These are phyloP conservation scores for Homarus americanus DNA, from an alignment of 1,140 invertebrate species.

Conservation along the genomic window DNA sequence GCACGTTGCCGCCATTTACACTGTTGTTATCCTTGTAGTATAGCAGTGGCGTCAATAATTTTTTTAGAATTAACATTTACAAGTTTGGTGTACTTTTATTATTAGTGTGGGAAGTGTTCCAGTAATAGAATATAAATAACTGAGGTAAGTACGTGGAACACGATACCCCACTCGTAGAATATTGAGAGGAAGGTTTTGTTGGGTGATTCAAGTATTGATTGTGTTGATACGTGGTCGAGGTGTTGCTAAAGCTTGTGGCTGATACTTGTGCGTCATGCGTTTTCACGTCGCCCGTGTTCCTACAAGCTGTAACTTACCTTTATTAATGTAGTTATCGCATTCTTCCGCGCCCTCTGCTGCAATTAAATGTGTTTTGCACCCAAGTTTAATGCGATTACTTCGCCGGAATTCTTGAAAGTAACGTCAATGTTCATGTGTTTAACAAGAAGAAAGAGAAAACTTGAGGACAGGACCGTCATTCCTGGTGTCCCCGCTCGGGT, in stretches of 20 bases:
- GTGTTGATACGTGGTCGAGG: neutral
- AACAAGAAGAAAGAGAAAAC: conserved; percentile 22
- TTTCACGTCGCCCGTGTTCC: neutral
- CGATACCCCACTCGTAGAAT: too few species aligned
- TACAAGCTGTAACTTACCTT: conserved; percentile 38
- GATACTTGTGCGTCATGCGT: neutral
- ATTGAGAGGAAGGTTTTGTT: neutral
- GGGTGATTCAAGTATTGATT: neutral
- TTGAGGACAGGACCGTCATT: neutral
- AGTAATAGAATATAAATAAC: neutral
- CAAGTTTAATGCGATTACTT: conserved; percentile 65
- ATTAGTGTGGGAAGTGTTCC: too few species aligned
- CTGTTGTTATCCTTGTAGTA: neutral
- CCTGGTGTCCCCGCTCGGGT: neutral
- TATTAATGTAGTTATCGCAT: conserved; percentile 62
- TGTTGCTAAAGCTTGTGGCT: neutral
- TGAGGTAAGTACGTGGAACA: neutral
- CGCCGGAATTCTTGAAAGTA: conserved; percentile 57
- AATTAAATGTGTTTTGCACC: conserved; percentile 69
- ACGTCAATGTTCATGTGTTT: conserved; percentile 56
- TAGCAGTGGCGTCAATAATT: neutral
- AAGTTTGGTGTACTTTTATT: too few species aligned
- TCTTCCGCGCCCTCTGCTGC: conserved; percentile 32
- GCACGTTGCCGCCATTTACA: neutral
- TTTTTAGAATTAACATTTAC: neutral